Evolutionary conservation across 2,888 invertebrate species (phyloP).

Genomic region (Punctoribates punctum): DNA sequence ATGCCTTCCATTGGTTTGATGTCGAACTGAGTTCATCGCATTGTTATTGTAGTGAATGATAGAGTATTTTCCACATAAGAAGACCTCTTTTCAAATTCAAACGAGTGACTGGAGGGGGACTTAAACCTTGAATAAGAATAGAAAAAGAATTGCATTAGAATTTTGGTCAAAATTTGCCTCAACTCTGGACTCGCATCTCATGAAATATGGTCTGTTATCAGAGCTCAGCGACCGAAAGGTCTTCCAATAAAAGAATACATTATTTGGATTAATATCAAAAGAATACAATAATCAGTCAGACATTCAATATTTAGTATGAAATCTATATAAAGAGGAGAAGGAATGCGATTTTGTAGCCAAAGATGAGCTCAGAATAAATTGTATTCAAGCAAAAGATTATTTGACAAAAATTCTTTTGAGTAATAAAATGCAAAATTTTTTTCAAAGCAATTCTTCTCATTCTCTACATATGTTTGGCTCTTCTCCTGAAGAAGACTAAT

Average conservation of each 20-base stretch:
- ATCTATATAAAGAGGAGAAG: background rate
- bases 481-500: background rate
- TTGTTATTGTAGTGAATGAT: slow-evolving; percentile 1
- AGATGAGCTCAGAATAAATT: background rate
- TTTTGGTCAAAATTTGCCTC: background rate
- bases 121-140: slow-evolving; percentile 12
- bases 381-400: slow-evolving; percentile 1
- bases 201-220: slow-evolving; percentile 17
- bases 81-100: slow-evolving; percentile 12
- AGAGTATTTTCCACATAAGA: slow-evolving; percentile 7
- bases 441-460: background rate
- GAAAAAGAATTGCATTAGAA: background rate
- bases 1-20: background rate
- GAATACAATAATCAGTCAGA: background rate
- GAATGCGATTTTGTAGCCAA: background rate
- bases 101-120: background rate
- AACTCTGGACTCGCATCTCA: background rate
- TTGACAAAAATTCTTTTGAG: background rate
- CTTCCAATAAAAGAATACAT: background rate
- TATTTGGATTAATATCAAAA: background rate
- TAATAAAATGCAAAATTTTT: background rate
- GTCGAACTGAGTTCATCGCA: background rate
- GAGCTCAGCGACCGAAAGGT: background rate
- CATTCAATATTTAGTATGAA: slow-evolving; percentile 27
- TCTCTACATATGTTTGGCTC: background rate